Evolutionary conservation across 2,888 invertebrate genomes (phyloP), one percentile per base, ranked within the genome.

Genomic region (Eristalinus aeneus): DNA sequence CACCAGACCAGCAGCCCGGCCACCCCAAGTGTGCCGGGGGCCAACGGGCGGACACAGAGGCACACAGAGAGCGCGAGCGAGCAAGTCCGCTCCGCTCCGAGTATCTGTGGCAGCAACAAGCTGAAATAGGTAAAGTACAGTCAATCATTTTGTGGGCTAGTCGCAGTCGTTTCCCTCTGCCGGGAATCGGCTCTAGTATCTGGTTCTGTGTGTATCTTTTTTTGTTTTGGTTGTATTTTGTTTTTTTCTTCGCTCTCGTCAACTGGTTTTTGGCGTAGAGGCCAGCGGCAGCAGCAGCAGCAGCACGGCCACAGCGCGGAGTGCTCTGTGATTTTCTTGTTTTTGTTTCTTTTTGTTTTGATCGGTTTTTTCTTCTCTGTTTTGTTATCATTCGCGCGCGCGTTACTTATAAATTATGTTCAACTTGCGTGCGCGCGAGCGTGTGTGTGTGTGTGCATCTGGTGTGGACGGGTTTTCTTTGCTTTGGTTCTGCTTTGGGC

Each of bases 121-220:
- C 85, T 85, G 23, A 69, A 85, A 81, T 86, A 82, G 86, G 74
- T 86, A 86, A 86, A 86, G 86, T 86, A 86, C 86, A 86, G 86
- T 86, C 86, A 86, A 86, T 86, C 86, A 86, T 86, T 86, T 82
- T 81, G 82, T 86, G 82, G 82, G 82, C 81, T 86, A 86, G 86
- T 86, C 86, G 56, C 74, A 77, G 74, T 78, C 54, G 34, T 78
- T 74, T 65, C 46, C 56, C 61, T 58, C 16, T 71, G 54, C 11
- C 46, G 46, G 46, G 46, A 46, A 46, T 46, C 46, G 46, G 46
- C 46, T 46, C 46, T 46, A 46, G 46, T 46, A 46, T 46, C 46
- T 46, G 46, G 27, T 27, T 58, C 39, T 65, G 54, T 84, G 60
- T 75, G 61, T 84, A 78, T 68, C 73, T 67, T 71, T 73, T 73